These are phyloP conservation scores for Amyelois transitella DNA, from an alignment of 1,140 invertebrate species.

Conservation along the genomic window DNA sequence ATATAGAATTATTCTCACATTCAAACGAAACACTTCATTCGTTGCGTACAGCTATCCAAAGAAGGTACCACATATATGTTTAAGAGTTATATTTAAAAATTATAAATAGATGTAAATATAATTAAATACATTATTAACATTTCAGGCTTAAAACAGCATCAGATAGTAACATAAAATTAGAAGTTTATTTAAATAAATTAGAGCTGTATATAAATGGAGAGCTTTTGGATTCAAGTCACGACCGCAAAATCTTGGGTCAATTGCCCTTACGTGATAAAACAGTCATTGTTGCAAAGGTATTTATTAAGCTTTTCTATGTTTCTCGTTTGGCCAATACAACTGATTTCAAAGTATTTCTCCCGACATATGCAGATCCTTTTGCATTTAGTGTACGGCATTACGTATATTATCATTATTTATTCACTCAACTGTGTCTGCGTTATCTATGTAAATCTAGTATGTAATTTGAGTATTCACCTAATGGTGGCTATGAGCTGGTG, in stretches of 20 bases:
- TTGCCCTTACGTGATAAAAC: conserved; percentile 93
- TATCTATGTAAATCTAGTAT: too few relatives aligned
- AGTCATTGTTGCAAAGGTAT: conserved; percentile 89
- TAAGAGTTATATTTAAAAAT: background rate
- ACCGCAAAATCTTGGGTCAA: conserved; percentile 91
- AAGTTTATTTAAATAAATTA: conserved; percentile 90
- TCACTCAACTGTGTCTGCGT: too few relatives aligned
- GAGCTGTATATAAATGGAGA: conserved; percentile 95
- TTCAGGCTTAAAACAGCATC: conserved; percentile 80
- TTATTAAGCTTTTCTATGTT: background rate
- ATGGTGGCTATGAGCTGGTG: too few relatives aligned
- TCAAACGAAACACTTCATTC: conserved; percentile 94
- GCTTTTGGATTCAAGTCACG: conserved; percentile 88
- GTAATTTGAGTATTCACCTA: too few relatives aligned
- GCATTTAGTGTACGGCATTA: too few relatives aligned
- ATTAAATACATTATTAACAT: conserved; percentile 16
- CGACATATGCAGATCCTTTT: too few relatives aligned
- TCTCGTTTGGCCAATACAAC: too few relatives aligned
- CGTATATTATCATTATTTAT: too few relatives aligned
- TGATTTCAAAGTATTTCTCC: too few relatives aligned
- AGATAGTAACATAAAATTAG: conserved; percentile 86
- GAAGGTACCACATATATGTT: conserved; percentile 41
- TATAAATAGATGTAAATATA: background rate
- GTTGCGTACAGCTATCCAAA: conserved; percentile 75
- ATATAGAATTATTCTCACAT: conserved; percentile 94